phyloP scores from a whole-genome alignment of 2,113 vertebrate genomes.

The Patagioenas fasciata region DNA sequence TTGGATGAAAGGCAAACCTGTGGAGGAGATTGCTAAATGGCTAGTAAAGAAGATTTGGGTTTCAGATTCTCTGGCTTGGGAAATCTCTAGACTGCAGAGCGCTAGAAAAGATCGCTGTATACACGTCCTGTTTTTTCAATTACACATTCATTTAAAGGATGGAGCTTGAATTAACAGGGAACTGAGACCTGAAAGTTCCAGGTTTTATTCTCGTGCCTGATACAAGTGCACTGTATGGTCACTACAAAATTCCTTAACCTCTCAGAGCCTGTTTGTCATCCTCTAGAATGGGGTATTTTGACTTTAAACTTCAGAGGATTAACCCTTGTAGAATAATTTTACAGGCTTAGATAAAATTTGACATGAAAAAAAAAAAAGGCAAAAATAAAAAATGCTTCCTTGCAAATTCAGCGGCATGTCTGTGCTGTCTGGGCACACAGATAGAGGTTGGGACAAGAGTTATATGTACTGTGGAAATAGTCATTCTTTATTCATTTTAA shows the following conservation, averaged over 20 bases:
- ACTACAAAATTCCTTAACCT: not conserved
- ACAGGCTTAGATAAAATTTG: constrained; percentile 29
- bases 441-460: constrained; percentile 58
- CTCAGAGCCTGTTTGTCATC: not conserved
- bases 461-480: constrained; percentile 58
- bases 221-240: not conserved
- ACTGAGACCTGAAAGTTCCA: not conserved
- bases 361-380: not conserved
- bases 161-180: not conserved
- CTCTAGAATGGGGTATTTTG: not conserved
- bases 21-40: not conserved
- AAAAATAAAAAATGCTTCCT: constrained; percentile 25
- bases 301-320: constrained; percentile 16
- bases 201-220: not conserved
- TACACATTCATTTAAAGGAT: constrained; percentile 5
- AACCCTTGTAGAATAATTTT: constrained; percentile 49
- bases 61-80: constrained; percentile 1
- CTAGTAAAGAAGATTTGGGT: not conserved
- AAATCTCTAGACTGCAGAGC: not conserved
- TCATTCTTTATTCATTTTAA: constrained; percentile 65
- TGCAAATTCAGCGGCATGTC: constrained; percentile 58
- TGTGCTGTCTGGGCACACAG: constrained; percentile 51
- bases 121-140: constrained; percentile 8
- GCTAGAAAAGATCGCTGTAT: not conserved
- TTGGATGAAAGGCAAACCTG: not conserved